Evolutionary conservation across 2,797 vertebrate species (phyloP), one percentile per base, ranked within the genome.

Genomic region (Erpetoichthys calabaricus): DNA sequence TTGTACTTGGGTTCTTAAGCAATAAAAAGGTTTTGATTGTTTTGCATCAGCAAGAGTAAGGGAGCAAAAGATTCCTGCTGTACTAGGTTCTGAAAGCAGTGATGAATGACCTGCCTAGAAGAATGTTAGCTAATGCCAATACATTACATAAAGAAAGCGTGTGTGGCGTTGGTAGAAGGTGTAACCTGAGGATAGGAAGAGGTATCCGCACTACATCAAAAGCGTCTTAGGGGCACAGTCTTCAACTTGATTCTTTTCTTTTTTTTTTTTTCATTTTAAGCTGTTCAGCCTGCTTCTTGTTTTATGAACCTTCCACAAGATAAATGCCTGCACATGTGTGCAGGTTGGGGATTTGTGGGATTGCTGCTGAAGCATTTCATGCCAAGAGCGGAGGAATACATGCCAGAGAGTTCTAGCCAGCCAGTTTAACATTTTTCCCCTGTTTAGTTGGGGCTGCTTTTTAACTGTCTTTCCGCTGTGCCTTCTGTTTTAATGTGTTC

Each of bases 31-130:
- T 9, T 44, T 7, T 53, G n/a, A 3, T 8, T 25, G 52, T 42
- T 54, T 54, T 9, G 50, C 42, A 8, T 42, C 5, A 52, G 9
- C 10, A 45, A 3, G 43, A 2, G 50, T 4, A 6, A 9, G 7
- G 46, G 8, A 7, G 49, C 8, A 44, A 52, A 44, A 9, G 8
- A 5, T 43, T 49, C 7, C 4, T 59, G 58, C 53, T 2, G 9
- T 10, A 5, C n/a, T 5, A 4, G 25, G 45, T 53, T 41, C 44
- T 59, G 58, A 54, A 45, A 45, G 5, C 51, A 10, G n/a, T 59
- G 70, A 79, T 63, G 64, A 75, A 74, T 67, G 70, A 75, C 57
- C 69, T 72, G 72, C 66, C 67, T 72, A 61, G 44, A 42, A 51
- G 64, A 57, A 65, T 53, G 53, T 59, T 70, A 65, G 47, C 62